Base-by-base conservation (phyloP, 2,113 vertebrate species). In the Helogale parvula region DNA sequence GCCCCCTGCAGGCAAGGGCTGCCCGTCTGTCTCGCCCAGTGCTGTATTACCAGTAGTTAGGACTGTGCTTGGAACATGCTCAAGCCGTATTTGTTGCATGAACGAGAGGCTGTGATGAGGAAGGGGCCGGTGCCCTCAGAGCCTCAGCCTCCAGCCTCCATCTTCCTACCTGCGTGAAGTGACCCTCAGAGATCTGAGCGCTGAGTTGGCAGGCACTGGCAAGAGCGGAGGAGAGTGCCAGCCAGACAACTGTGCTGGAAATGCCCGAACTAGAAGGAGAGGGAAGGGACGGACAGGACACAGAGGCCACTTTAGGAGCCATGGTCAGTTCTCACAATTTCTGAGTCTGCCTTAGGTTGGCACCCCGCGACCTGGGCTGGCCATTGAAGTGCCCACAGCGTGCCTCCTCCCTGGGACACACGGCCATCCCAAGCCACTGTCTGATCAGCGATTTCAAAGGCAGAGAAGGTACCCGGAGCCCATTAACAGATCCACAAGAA, bases 401-500 rank as follows among this genome's bases (percentile, higher is more conserved):
- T 0, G 13, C 33, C 63, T 65, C 31, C 12, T 5, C 27, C 16
- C 57, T 0, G 4, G 57, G 60, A 74, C 60, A 41, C 88, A 54
- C 71, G 29, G 90, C 81, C 45, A 31, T 66, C 68, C 33, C 54
- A 35, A 47, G 81, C 52, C 16, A 50, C 93, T 85, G 89, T 81
- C 54, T 63, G 79, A 96, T 94, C 65, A 33, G 41, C 90, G 84
- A 54, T 76, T 63, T 95, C 69, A 68, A 47, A 97, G 85, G 65
- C 52, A 15, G 94, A 79, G 92, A 83, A 88, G 77, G 88, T 83
- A 74, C 63, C 66, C 72, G 88, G 94, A 88, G 66, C 95, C 93
- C 91, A 83, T 96, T 88, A 92, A 91, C 88, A 79, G 96, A 93
- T n/a, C 89, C 33, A 8, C 68, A 47, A 84, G 91, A 88, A 81